These are phyloP conservation scores for Pachyuromys duprasi DNA, from an alignment of 2,797 vertebrate species.

Conservation along the genomic window DNA sequence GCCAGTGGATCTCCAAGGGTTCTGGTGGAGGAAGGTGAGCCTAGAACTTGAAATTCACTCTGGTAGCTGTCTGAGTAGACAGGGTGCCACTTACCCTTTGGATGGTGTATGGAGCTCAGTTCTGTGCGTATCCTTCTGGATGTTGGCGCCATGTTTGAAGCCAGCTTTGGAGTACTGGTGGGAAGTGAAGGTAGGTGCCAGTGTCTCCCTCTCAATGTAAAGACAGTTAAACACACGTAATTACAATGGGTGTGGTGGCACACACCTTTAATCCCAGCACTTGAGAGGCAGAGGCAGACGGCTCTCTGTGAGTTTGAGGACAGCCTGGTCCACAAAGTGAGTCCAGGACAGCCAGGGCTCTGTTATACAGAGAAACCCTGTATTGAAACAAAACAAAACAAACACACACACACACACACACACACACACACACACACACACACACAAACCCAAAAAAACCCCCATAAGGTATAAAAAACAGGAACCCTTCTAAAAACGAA, in stretches of 20 bases:
- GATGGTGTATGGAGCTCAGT: neutral
- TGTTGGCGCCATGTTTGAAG: neutral
- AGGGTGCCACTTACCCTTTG: rapidly evolving
- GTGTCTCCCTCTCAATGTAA: rapidly evolving
- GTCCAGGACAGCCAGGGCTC: no score
- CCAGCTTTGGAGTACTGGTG: neutral
- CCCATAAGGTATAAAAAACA: neutral
- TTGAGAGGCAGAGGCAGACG: no score
- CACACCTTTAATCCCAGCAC: no score
- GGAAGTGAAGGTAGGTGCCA: neutral
- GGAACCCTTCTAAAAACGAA: neutral
- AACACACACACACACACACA: no score
- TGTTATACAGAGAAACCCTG: no score
- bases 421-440: no score
- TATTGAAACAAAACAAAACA: no score
- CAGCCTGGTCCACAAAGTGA: no score
- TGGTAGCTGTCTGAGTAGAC: neutral
- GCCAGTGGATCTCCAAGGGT: neutral
- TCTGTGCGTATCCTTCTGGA: rapidly evolving
- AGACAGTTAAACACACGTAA: neutral
- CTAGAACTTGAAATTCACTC: neutral
- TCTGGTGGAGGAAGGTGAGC: neutral
- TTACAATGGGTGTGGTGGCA: neutral
- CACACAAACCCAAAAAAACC: no score
- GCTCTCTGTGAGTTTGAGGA: no score